phyloP scores from a whole-genome alignment of 2,888 invertebrate genomes.

The Drosophila mayaguana region DNA sequence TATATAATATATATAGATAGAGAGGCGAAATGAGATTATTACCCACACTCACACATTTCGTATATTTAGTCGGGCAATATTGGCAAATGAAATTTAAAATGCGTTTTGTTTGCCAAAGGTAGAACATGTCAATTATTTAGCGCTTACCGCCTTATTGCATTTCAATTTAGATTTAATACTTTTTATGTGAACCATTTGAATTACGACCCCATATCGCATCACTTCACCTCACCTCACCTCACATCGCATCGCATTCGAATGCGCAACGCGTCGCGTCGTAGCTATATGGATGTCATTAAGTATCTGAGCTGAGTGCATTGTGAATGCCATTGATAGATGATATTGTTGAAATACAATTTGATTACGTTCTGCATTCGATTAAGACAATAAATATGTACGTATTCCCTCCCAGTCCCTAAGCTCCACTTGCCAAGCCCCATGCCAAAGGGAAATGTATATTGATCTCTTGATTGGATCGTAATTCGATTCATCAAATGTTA shows the following conservation, averaged over 20 bases:
- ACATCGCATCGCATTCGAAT: constrained; percentile 1
- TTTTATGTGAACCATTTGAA: constrained; percentile 30
- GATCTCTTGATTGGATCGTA: constrained; percentile 1
- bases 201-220: constrained; percentile 5
- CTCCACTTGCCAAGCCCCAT: background rate
- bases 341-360: background rate
- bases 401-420: no score
- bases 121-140: constrained; percentile 72
- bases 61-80: constrained; percentile 49
- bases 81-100: constrained; percentile 65
- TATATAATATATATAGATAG: background rate
- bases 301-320: background rate
- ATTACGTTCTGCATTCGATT: constrained; percentile 9
- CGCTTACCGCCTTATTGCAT: constrained; percentile 69
- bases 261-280: background rate
- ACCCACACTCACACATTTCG: constrained; percentile 8
- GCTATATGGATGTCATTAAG: constrained; percentile 16
- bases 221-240: background rate
- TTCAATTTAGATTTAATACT: constrained; percentile 64
- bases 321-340: background rate
- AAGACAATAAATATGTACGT: background rate
- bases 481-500: background rate
- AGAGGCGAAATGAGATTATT: constrained; percentile 33
- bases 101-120: constrained; percentile 64
- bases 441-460: background rate